A percentile compares a stretch with the other conserved stretches of the same genome.
These are phyloP conservation scores for Diaphora mendica DNA, from an alignment of 2,888 invertebrate genomes.

Conservation along the genomic window DNA sequence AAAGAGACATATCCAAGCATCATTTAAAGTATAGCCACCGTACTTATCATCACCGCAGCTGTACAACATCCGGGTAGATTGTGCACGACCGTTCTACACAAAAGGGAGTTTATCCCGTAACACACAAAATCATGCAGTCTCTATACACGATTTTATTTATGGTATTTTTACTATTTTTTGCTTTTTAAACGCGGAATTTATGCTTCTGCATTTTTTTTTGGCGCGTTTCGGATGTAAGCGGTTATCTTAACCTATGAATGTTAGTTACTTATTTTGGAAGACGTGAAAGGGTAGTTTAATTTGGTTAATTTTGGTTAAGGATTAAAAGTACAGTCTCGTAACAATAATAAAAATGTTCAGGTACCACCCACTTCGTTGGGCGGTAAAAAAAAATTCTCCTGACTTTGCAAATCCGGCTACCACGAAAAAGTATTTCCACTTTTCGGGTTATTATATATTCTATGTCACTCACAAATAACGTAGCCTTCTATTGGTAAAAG, in stretches of 20 bases:
- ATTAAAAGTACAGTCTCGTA: too few species aligned
- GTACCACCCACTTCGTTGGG: too few species aligned
- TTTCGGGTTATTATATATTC: too few species aligned
- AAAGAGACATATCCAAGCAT: constrained; percentile 17
- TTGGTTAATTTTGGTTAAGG: too few species aligned
- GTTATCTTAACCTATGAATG: neutral
- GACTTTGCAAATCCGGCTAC: too few species aligned
- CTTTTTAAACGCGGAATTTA: neutral
- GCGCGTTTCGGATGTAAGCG: neutral
- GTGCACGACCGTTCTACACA: constrained; percentile 31
- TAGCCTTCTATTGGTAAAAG: too few species aligned
- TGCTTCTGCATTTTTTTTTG: neutral
- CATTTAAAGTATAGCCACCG: constrained; percentile 37
- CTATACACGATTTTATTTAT: constrained; percentile 25
- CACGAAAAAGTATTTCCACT: too few species aligned
- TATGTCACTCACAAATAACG: too few species aligned
- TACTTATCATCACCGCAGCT: constrained; percentile 57
- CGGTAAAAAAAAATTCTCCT: too few species aligned
- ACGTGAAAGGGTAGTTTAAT: too few species aligned
- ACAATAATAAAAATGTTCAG: too few species aligned
- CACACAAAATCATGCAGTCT: constrained; percentile 38
- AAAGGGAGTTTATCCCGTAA: constrained; percentile 44
- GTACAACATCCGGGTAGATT: constrained; percentile 57
- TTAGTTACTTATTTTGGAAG: neutral
- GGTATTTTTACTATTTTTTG: neutral